These are phyloP conservation scores for Leptoclinus maculatus DNA, from an alignment of 2,797 vertebrate genomes.

Conservation along the genomic window DNA sequence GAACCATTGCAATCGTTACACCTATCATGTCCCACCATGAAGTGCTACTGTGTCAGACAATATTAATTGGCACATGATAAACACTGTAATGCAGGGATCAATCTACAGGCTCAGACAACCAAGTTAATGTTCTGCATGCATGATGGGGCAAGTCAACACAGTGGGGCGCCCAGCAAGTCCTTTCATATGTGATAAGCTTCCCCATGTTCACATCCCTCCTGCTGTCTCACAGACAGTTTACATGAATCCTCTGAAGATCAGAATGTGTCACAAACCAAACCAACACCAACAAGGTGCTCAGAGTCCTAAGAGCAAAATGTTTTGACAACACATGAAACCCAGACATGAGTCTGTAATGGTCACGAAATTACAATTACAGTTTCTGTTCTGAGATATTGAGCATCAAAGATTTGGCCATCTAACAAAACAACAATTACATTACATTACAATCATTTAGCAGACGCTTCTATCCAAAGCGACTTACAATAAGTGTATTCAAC, in stretches of 20 bases:
- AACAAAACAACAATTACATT: too few relatives aligned
- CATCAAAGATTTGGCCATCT: too few relatives aligned
- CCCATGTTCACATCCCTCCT: constrained; percentile 34
- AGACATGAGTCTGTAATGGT: background rate
- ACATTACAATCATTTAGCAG: too few relatives aligned
- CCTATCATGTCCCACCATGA: background rate
- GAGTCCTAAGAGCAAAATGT: background rate
- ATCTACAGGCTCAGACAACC: constrained; percentile 1
- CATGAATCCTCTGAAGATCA: constrained; percentile 55
- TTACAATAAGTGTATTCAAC: too few relatives aligned
- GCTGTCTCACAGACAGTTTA: constrained; percentile 45
- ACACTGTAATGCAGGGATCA: constrained; percentile 18
- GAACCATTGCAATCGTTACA: background rate
- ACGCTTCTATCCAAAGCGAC: too few relatives aligned
- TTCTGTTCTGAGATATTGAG: too few relatives aligned
- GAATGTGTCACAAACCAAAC: constrained; percentile 7
- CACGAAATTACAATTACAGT: background rate
- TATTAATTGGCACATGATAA: background rate
- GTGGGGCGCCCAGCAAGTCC: constrained; percentile 32
- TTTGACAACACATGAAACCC: background rate
- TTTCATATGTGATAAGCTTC: constrained; percentile 58
- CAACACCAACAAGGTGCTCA: constrained; percentile 26
- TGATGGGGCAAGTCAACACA: constrained; percentile 19
- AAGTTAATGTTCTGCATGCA: constrained; percentile 16
- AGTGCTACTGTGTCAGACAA: background rate